phyloP scores from a whole-genome alignment of 1,140 invertebrate species.

The Platorchestia sp. region DNA sequence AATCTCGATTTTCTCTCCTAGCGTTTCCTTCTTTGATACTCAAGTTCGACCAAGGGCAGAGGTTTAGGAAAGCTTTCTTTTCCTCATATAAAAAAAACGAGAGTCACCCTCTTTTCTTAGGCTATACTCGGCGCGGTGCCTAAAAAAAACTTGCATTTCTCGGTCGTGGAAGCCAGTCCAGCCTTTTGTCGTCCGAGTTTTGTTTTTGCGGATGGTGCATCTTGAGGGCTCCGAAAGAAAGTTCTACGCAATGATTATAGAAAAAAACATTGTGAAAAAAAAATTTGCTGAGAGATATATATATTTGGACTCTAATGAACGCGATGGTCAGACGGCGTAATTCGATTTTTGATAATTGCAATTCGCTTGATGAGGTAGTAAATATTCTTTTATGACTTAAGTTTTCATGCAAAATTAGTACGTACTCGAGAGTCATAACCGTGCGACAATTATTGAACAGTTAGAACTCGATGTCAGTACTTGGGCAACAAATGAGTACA shows the following conservation, averaged over 20 bases:
- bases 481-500: not conserved
- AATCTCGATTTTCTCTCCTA: not conserved
- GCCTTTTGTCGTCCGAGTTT: not conserved
- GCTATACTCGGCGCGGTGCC: not conserved
- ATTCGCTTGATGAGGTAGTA: not conserved
- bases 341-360: not conserved
- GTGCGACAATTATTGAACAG: not conserved
- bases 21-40: not conserved
- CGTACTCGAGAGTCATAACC: not conserved
- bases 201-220: not conserved
- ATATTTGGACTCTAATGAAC: not conserved
- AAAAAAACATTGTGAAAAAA: not conserved
- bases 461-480: not conserved
- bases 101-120: constrained; percentile 6
- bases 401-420: not conserved
- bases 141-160: not conserved
- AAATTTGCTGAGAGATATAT: not conserved
- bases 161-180: not conserved
- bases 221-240: not conserved
- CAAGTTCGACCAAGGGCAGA: not conserved
- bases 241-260: not conserved
- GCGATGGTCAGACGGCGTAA: not conserved
- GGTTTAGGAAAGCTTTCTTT: not conserved
- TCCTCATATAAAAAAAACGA: not conserved
- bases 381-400: not conserved